A percentile compares a stretch with the other conserved stretches of the same genome.
Evolutionary conservation across 2,113 vertebrate genomes (phyloP).

Genomic region (Gobius niger): DNA sequence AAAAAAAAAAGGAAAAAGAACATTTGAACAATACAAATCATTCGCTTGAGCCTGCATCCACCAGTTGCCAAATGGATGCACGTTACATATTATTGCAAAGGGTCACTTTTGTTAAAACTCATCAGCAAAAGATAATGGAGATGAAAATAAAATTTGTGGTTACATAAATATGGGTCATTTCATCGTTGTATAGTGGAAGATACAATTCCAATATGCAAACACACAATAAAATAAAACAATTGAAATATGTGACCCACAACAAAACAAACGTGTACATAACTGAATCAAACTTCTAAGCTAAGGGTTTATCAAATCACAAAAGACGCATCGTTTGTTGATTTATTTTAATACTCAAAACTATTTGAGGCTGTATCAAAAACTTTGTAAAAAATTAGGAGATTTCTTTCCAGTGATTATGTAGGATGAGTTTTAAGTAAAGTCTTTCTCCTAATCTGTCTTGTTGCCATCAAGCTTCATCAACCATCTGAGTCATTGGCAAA

Average conservation of each 20-base stretch:
- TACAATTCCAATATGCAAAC: slow-evolving; percentile 52
- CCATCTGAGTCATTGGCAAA: slow-evolving; percentile 26
- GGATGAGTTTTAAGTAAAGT: slow-evolving; percentile 8
- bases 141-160: slow-evolving; percentile 56
- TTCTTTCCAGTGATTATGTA: slow-evolving; percentile 55
- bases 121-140: slow-evolving; percentile 50
- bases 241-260: slow-evolving; percentile 65
- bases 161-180: slow-evolving; percentile 58
- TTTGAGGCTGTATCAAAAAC: slow-evolving; percentile 88
- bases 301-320: slow-evolving; percentile 84
- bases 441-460: background rate
- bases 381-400: slow-evolving; percentile 85
- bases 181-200: slow-evolving; percentile 49
- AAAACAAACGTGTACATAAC: slow-evolving; percentile 48
- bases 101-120: slow-evolving; percentile 68
- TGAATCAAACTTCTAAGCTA: slow-evolving; percentile 72
- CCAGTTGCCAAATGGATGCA: slow-evolving; percentile 43
- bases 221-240: slow-evolving; percentile 53
- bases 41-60: slow-evolving; percentile 39
- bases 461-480: background rate
- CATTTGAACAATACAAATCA: slow-evolving; percentile 29
- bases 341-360: slow-evolving; percentile 84
- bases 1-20: slow-evolving; percentile 35
- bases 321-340: slow-evolving; percentile 78
- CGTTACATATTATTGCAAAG: slow-evolving; percentile 86